These are phyloP conservation scores for Thalassaphorura encarpata DNA, from an alignment of 1,140 invertebrate genomes.

Conservation along the genomic window DNA sequence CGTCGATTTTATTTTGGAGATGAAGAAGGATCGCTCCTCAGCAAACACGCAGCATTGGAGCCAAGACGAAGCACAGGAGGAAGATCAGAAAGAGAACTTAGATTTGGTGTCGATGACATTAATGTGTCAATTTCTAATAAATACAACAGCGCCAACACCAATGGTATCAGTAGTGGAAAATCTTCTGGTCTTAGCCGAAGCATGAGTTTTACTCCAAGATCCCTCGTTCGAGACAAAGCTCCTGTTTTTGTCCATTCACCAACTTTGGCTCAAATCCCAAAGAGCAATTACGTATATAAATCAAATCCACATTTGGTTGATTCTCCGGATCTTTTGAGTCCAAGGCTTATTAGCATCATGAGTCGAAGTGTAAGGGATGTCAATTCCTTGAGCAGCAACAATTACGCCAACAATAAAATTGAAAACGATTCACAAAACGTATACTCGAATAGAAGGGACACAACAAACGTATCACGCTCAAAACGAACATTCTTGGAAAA, in stretches of 20 bases:
- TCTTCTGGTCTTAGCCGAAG: constrained; percentile 59
- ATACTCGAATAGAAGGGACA: constrained; percentile 43
- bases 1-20: constrained; percentile 28
- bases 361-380: constrained; percentile 67
- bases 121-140: constrained; percentile 63
- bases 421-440: constrained; percentile 43
- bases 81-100: constrained; percentile 33
- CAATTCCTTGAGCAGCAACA: constrained; percentile 37
- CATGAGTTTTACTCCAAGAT: constrained; percentile 58
- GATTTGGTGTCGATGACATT: constrained; percentile 41
- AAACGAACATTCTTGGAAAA: constrained; percentile 25
- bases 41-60: not conserved
- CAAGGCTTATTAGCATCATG: constrained; percentile 69
- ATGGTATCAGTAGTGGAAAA: constrained; percentile 52
- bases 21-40: constrained; percentile 21
- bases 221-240: constrained; percentile 33
- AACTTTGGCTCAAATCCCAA: constrained; percentile 10
- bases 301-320: constrained; percentile 64
- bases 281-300: constrained; percentile 49
- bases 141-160: constrained; percentile 31
- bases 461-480: constrained; percentile 33
- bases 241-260: constrained; percentile 36
- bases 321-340: constrained; percentile 64
- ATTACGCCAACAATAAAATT: constrained; percentile 32
- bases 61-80: not conserved